Evolutionary conservation across 2,797 vertebrate species (phyloP), one percentile per base, ranked within the genome.

Genomic region (Pseudomugil tenellus): DNA sequence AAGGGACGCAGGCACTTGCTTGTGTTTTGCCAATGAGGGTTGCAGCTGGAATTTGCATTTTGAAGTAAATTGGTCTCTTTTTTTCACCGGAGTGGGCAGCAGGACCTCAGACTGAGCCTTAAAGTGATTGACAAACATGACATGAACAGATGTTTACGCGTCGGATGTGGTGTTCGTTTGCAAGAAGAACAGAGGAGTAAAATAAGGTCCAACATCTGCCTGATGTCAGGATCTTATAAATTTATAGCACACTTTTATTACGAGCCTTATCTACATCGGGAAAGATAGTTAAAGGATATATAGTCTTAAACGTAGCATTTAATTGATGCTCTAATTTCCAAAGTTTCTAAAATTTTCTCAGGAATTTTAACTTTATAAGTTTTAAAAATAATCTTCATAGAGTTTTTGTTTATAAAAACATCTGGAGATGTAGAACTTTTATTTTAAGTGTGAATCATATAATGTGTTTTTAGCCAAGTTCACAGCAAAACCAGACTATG

Each of bases 21-120:
- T 77, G 63, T 68, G 64, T 88, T 91, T 92, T 86, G 84, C 85
- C 90, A 90, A 84, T 78, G 84, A 88, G 84, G 72, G 41, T 43
- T 77, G 67, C 77, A 70, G 70, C 83, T 84, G 72, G 79, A 87
- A 92, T 93, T 93, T 86, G 90, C 92, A 94, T 93, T 91, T 89
- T 84, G 83, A 86, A 82, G 79, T 81, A 93, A 93, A 93, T 93
- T 93, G 90, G 87, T 92, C 89, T 88, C 86, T 93, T 93, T 92
- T 93, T 92, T 93, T 94, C 92, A 92, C 79, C 55, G 79, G 80
- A 85, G 84, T 77, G 74, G 87, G 89, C 88, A 89, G 91, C 87
- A 86, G 87, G 91, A 92, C 87, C 91, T 85, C 85, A 87, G 90
- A 77, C 81, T 83, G 64, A 80, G 84, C 80, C 69, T 59, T 46